A percentile compares a stretch with the other conserved stretches of the same genome.
phyloP scores from a whole-genome alignment of 2,888 invertebrate genomes.

The Incurvaria masculella region DNA sequence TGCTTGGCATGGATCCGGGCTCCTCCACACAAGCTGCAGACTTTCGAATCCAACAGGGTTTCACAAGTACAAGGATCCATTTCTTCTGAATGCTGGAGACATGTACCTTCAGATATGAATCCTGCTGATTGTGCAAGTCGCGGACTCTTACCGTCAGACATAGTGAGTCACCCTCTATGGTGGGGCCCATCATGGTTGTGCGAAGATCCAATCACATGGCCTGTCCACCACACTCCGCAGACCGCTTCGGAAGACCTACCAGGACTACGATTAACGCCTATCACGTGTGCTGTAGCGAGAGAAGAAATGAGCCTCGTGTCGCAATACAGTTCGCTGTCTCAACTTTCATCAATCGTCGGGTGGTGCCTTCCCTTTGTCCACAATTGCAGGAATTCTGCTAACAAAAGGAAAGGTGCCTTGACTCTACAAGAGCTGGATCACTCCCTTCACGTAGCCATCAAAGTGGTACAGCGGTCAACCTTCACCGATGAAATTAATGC shows the following conservation, averaged over 20 bases:
- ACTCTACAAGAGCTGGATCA: too few relatives aligned
- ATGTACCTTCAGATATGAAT: constrained; percentile 4
- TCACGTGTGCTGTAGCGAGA: too few relatives aligned
- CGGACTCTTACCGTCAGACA: constrained; percentile 3
- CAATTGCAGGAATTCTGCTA: too few relatives aligned
- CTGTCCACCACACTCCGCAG: too few relatives aligned
- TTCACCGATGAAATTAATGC: background rate
- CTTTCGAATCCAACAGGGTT: constrained; percentile 10
- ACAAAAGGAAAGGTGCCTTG: too few relatives aligned
- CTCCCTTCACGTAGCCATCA: background rate
- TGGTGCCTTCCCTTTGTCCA: too few relatives aligned
- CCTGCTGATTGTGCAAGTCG: constrained; percentile 5
- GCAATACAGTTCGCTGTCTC: too few relatives aligned
- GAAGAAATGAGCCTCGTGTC: too few relatives aligned
- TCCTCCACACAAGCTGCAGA: constrained; percentile 7
- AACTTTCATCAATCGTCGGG: too few relatives aligned
- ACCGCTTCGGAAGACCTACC: too few relatives aligned
- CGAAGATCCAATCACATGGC: background rate
- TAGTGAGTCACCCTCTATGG: constrained; percentile 2
- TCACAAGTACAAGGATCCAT: constrained; percentile 4
- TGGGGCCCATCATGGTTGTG: background rate
- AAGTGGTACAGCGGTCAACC: background rate
- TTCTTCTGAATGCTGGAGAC: constrained; percentile 4
- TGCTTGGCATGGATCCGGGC: constrained; percentile 10
- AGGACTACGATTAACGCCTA: too few relatives aligned